Base-by-base conservation (phyloP, 2,113 vertebrate genomes). In the Nesoenas mayeri region DNA sequence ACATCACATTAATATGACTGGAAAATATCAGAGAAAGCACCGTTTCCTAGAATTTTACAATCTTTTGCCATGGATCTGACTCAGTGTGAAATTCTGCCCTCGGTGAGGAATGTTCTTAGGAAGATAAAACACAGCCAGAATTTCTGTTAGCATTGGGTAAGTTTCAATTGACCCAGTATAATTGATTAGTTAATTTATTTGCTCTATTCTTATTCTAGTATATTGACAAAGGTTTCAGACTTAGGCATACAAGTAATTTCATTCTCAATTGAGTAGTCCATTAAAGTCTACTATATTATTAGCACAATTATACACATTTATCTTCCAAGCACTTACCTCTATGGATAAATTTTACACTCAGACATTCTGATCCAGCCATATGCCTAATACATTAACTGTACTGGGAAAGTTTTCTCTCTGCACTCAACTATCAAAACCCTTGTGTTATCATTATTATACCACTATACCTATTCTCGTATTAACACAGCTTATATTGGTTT, bases 141-240 rank as follows among this genome's bases (percentile, higher is more conserved):
- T 12, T 89, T 58, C 62, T 85, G 67, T n/a, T 36, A 56, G 42
- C 19, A 28, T 32, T 82, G 67, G 32, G 25, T 25, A 85, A 51
- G 29, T 75, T 95, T 75, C 83, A 90, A 51, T 2, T 47, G 77
- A 78, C 60, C 25, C 21, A 29, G 24, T 40, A 34, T 48, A 86
- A 96, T 48, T 56, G 77, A 95, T 88, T 31, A 44, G 42, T 88
- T 94, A 24, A 94, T 85, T 91, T 91, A 66, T 73, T 84, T 90
- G 77, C 88, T 74, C 79, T 74, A 40, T 53, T 96, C 79, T 81
- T 93, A 81, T 82, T n/a, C 72, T 18, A 48, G 48, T 62, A 72
- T 82, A 95, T 85, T 83, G 89, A 87, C 81, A 94, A 70, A 91
- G 28, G 57, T 57, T 96, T 89, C 82, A 93, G 60, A 71, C 79